Base-by-base conservation (phyloP, 2,113 vertebrate genomes). In the Apaloderma vittatum region DNA sequence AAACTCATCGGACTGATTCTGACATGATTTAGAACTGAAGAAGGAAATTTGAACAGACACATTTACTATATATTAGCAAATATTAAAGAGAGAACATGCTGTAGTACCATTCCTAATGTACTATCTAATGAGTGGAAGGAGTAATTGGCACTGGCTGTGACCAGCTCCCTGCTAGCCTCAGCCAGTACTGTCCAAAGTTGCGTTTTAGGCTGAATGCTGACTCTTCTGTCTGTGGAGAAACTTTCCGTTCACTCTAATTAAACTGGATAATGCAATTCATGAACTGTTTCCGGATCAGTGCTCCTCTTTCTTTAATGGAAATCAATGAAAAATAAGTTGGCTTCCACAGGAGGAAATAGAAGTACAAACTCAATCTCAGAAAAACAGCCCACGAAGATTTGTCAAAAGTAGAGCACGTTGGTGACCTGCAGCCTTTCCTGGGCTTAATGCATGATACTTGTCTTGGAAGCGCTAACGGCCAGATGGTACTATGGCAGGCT, bases 221-320 rank as follows among this genome's bases (percentile, higher is more conserved):
- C 78, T 96, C 70, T 84, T 96, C 57, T 88, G 86, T 92, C 92
- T 97, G 92, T 45, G 70, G 20, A 93, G 75, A 88, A 97, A 97
- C 81, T 96, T 96, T 94, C 89, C 97, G 80, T 96, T 98, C 96
- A 78, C 70, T 94, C 95, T 98, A 98, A 98, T 98, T 98, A 98
- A 98, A 98, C 95, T 94, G 96, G 91, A 91, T 97, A 98, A 98
- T 98, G 90, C 84, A 96, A 98, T 97, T 97, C 91, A 92, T 91
- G 94, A 95, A 88, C 90, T 91, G 79, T 98, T 98, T 98, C 97
- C 97, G 96, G 95, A 98, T 92, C 95, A 96, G 77, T 87, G 96
- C 95, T 97, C 52, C 95, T 95, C 89, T 96, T 65, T 90, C 87
- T 97, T 95, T 96, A 98, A 94, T 87, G 92, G 93, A 97, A 98